Evolutionary conservation across 2,113 vertebrate species (phyloP), one percentile per base, ranked within the genome.

Genomic region (Aspiorhynchus laticeps): DNA sequence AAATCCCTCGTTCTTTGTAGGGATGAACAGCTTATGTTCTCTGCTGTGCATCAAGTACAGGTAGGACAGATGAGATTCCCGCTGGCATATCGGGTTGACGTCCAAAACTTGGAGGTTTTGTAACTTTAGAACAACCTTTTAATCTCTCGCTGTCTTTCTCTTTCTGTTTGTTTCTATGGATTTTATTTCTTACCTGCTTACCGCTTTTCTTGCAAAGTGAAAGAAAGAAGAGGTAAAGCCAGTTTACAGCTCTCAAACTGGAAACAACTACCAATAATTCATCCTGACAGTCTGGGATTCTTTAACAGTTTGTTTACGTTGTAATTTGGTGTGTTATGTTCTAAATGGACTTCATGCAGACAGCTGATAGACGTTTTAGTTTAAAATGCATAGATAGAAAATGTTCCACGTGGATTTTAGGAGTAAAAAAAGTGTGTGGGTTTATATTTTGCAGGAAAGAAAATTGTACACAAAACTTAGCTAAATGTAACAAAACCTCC

Each of bases 31-130:
- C 91, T 92, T 96, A 90, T 97, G 96, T 93, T 97, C 96, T 86
- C 94, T 97, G 90, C 95, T 97, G 92, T 97, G 96, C 95, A 89
- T 97, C 91, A 96, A 96, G 93, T 97, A 96, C 96, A 97, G 96
- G 96, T 97, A 97, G 94, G 92, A 90, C 80, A 71, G 69, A 80
- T 7, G 63, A 76, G 53, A 78, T 31, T 38, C 77, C 69, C 8
- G 31, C 83, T 51, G 82, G 43, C 43, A 71, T 71, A 28, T 41
- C 5, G 5, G 26, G 56, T 41, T 81, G 59, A 21, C 9, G 38
- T 65, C 59, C 36, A 81, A 24, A 83, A 51, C 80, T 5, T 41
- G 7, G 7, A 59, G n/a, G 46, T 82, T n/a, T n/a, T 46, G 63
- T 71, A 24, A 83, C 80, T 83, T 71, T 33, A 69, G 19, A 36